Evolutionary conservation across 1,140 invertebrate species (phyloP).

Genomic region (Lanistes nyassanus): DNA sequence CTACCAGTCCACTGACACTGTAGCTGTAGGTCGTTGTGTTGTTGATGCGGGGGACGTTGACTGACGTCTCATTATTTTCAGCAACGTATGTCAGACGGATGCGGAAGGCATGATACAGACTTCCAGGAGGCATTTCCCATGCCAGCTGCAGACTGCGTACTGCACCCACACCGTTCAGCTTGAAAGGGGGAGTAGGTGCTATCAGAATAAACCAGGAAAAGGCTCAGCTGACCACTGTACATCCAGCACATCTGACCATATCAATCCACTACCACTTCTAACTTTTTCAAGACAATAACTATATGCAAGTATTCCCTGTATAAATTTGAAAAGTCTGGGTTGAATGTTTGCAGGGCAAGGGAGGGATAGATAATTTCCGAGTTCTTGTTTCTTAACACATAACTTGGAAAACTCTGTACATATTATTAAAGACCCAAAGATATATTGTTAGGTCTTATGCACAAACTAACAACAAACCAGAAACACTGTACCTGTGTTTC

Average conservation of each 20-base stretch:
- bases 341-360: not conserved
- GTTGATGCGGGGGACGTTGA: constrained; percentile 1
- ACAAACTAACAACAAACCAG: not conserved
- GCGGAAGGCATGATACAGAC: constrained; percentile 14
- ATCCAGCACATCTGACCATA: no score
- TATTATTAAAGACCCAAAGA: not conserved
- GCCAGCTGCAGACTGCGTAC: constrained; percentile 19
- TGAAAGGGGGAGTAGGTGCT: constrained; percentile 17
- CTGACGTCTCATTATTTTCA: not conserved
- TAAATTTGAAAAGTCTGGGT: no score
- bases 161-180: constrained; percentile 4
- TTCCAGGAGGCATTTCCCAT: constrained; percentile 12
- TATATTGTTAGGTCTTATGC: not conserved
- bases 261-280: no score
- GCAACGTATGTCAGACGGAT: constrained; percentile 19
- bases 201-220: no score
- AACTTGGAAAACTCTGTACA: not conserved
- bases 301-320: no score
- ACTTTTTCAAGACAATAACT: no score
- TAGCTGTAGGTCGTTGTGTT: not conserved
- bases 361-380: not conserved
- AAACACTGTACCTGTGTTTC: constrained; percentile 38
- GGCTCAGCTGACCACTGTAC: no score
- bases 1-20: not conserved
- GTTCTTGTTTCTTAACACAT: not conserved